Conservation (phyloP, 2,113 vertebrate genomes). For the Tiliqua scincoides region DNA sequence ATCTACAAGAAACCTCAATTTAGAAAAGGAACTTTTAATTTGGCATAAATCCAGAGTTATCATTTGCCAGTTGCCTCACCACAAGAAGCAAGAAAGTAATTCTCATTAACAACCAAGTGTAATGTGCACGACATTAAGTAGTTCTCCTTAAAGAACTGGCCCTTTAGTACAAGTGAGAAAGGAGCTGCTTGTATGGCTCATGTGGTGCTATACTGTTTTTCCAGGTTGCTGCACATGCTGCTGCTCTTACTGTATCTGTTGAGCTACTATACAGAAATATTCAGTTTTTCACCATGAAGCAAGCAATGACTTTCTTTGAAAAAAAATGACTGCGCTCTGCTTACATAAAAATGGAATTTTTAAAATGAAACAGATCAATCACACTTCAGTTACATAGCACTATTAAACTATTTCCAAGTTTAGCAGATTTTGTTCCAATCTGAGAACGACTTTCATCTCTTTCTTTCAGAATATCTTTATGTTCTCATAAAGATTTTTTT, state of each 20-base stretch:
- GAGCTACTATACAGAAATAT: neutral
- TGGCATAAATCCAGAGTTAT: neutral
- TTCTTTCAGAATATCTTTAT: neutral
- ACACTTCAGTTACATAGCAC: neutral
- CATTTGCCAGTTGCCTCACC: neutral
- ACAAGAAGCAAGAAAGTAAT: neutral
- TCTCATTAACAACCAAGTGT: neutral
- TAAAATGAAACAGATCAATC: neutral
- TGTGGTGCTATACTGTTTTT: neutral
- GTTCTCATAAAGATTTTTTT: too few species aligned
- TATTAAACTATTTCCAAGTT: neutral
- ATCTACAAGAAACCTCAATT: neutral
- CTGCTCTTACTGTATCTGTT: neutral
- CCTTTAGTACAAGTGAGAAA: neutral
- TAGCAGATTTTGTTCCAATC: neutral
- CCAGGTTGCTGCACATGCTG: neutral
- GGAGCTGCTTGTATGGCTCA: neutral
- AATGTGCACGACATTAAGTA: neutral
- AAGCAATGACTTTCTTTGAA: neutral
- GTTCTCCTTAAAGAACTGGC: neutral
- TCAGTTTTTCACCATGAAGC: neutral
- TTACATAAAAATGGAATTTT: neutral
- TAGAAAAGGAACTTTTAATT: neutral
- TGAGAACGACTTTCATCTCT: neutral
- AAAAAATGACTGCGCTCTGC: neutral